Conservation (phyloP, 2,888 invertebrate species). For the Chorisops tibialis region DNA sequence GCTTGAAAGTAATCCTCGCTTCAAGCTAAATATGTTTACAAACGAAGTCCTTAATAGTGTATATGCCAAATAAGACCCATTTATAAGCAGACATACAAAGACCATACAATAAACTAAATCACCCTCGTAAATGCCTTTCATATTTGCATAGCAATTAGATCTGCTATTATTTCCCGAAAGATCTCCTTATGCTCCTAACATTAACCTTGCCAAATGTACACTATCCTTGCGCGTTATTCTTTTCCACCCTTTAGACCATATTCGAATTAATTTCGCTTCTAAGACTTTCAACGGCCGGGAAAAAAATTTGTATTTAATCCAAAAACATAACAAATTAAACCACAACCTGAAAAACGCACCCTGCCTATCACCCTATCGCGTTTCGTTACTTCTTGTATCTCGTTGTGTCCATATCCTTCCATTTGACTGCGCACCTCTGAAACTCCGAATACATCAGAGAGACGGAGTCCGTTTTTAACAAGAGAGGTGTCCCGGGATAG, state of each 20-base stretch:
- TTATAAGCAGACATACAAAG: too few species aligned
- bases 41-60: too few species aligned
- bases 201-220: too few species aligned
- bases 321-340: slow-evolving; percentile 22
- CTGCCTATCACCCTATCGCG: background rate
- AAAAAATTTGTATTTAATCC: slow-evolving; percentile 20
- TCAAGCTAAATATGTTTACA: too few species aligned
- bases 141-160: too few species aligned
- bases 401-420: slow-evolving; percentile 24
- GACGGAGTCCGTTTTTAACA: slow-evolving; percentile 29
- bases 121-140: too few species aligned
- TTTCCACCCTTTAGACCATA: background rate
- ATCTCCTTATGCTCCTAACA: too few species aligned
- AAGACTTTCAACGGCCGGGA: background rate
- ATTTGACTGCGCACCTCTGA: slow-evolving; percentile 24
- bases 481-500: slow-evolving; percentile 27
- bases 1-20: too few species aligned
- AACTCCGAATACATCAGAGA: slow-evolving; percentile 28
- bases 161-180: too few species aligned
- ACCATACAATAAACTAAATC: too few species aligned
- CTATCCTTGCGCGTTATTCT: background rate
- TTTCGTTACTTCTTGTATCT: background rate
- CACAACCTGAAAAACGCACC: slow-evolving; percentile 9
- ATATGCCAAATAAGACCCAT: too few species aligned
- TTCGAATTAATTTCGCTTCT: slow-evolving; percentile 7